phyloP scores from a whole-genome alignment of 1,140 invertebrate species.

The Bombus superbus region DNA sequence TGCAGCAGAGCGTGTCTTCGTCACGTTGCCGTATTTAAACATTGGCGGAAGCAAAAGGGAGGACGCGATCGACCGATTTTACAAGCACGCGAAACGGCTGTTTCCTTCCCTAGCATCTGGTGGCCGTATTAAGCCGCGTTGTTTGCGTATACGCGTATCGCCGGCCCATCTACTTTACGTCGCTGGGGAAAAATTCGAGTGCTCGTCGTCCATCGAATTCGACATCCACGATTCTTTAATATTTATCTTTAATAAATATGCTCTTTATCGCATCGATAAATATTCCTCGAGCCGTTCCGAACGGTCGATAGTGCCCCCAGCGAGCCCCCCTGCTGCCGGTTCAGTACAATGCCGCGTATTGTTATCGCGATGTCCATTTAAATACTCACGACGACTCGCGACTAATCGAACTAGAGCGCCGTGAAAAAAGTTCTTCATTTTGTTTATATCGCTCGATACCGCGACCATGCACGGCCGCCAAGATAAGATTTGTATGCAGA shows the following conservation, averaged over 20 bases:
- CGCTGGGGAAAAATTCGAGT: neutral
- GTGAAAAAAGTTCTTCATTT: neutral
- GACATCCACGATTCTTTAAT: neutral
- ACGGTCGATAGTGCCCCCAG: neutral
- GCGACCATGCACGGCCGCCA: too few species aligned
- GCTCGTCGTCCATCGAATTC: neutral
- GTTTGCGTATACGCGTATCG: neutral
- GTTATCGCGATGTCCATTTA: conserved; percentile 25
- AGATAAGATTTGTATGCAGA: conserved; percentile 21
- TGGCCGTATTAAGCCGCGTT: neutral
- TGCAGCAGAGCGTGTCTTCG: conserved; percentile 31
- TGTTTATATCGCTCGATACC: neutral
- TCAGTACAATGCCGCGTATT: neutral
- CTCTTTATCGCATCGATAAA: conserved; percentile 9
- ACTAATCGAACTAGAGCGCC: conserved; percentile 6
- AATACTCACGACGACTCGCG: neutral
- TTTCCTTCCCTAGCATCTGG: neutral
- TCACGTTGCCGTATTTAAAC: conserved; percentile 41
- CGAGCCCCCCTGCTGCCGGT: neutral
- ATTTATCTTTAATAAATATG: conserved; percentile 12
- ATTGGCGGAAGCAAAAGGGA: conserved; percentile 17
- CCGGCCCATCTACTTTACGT: too few species aligned
- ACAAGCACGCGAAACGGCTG: neutral
- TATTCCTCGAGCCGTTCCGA: neutral
- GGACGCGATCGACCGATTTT: conserved; percentile 5